Conservation (phyloP, 2,113 vertebrate genomes). For the Emberiza fucata region DNA sequence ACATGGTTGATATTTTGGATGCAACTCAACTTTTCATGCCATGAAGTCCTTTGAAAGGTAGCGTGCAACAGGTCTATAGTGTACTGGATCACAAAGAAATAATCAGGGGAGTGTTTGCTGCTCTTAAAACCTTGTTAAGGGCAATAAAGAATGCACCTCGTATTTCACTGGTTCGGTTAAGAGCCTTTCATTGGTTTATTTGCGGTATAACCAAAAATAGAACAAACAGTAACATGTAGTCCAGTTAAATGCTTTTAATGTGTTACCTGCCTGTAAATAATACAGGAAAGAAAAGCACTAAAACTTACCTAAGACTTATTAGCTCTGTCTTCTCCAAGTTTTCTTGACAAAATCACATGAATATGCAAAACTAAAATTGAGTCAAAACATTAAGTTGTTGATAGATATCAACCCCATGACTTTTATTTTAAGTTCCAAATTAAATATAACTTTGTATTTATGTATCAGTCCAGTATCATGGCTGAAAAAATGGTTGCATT, state of each 20-base stretch:
- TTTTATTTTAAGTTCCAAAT: neutral
- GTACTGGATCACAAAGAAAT: neutral
- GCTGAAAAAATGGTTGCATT: neutral
- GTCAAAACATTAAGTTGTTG: neutral
- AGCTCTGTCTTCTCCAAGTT: neutral
- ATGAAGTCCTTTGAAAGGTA: neutral
- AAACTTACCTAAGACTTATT: neutral
- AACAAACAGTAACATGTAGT: neutral
- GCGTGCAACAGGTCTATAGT: neutral
- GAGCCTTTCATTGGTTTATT: neutral
- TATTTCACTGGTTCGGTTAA: neutral
- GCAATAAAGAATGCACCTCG: neutral
- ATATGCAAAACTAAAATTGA: neutral
- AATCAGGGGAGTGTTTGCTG: neutral
- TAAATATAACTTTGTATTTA: neutral
- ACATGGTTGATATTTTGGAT: neutral
- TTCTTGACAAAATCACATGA: neutral
- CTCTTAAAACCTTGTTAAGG: neutral
- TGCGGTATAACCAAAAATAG: neutral
- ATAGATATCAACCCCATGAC: neutral
- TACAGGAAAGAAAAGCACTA: neutral
- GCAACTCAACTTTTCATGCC: neutral
- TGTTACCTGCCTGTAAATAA: neutral
- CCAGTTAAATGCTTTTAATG: neutral
- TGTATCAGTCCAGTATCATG: neutral